These are phyloP conservation scores for Lontra canadensis DNA, from an alignment of 2,113 vertebrate genomes.

Conservation along the genomic window DNA sequence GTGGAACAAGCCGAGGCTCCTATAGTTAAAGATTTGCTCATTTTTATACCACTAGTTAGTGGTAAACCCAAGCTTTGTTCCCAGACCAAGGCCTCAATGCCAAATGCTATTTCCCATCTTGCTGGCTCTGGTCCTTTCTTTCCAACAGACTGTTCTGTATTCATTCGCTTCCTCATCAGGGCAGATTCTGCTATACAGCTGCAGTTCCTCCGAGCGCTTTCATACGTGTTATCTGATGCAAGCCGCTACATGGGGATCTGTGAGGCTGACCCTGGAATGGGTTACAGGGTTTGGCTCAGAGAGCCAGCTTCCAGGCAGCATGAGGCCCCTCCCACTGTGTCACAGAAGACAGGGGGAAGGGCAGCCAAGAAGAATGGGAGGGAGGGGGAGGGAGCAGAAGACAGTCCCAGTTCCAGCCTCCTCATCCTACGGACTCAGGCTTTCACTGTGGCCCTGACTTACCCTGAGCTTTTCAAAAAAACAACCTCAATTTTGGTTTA, in stretches of 20 bases:
- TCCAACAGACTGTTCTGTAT: background rate
- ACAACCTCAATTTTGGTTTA: background rate
- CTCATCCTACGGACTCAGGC: background rate
- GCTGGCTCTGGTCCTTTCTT: background rate
- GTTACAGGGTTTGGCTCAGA: background rate
- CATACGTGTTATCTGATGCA: background rate
- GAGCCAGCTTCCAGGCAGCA: accelerated
- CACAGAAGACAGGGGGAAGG: background rate
- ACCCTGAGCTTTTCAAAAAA: background rate
- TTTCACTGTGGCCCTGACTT: background rate
- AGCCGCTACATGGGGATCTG: no score
- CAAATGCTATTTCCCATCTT: background rate
- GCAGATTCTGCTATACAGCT: background rate
- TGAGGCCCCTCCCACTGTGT: accelerated
- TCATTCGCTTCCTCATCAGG: background rate
- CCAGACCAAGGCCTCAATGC: background rate
- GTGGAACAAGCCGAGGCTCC: background rate
- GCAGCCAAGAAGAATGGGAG: background rate
- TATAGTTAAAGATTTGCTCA: background rate
- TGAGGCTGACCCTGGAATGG: accelerated
- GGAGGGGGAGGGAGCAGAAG: no score
- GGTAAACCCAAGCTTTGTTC: background rate
- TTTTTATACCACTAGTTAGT: background rate
- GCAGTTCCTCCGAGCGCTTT: background rate
- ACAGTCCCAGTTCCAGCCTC: background rate